Evolutionary conservation across 2,888 invertebrate species (phyloP).

Genomic region (Lochmaea capreae): DNA sequence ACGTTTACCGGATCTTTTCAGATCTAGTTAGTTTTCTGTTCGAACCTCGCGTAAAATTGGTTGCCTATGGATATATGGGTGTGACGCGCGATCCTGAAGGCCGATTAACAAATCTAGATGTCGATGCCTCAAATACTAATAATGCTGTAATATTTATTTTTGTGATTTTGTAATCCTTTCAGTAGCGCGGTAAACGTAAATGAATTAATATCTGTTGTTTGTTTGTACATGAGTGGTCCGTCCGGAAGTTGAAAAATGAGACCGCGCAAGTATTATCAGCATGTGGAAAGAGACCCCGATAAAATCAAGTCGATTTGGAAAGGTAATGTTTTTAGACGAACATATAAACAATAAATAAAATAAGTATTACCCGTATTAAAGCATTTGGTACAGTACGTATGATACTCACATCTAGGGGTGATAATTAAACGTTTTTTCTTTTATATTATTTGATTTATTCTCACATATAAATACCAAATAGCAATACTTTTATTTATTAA

Average conservation of each 20-base stretch:
- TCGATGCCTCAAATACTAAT: conserved; percentile 39
- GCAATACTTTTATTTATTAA: too few species aligned
- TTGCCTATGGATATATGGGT: conserved; percentile 33
- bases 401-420: too few species aligned
- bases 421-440: too few species aligned
- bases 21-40: conserved; percentile 13
- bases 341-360: too few species aligned
- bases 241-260: conserved; percentile 34
- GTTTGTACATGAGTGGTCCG: conserved; percentile 1
- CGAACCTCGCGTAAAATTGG: conserved; percentile 26
- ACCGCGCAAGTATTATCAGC: conserved; percentile 49
- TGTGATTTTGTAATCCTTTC: conserved; percentile 48
- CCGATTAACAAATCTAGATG: conserved; percentile 40
- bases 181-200: conserved; percentile 30
- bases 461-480: too few species aligned
- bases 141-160: conserved; percentile 58
- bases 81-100: conserved; percentile 34
- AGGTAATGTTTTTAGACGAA: conserved; percentile 47
- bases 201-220: conserved; percentile 34
- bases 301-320: conserved; percentile 54
- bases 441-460: too few species aligned
- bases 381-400: too few species aligned
- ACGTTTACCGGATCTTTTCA: not conserved
- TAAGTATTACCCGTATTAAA: too few species aligned
- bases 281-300: conserved; percentile 51